Evolutionary conservation across 1,140 invertebrate genomes (phyloP).

Genomic region (Delia radicum): DNA sequence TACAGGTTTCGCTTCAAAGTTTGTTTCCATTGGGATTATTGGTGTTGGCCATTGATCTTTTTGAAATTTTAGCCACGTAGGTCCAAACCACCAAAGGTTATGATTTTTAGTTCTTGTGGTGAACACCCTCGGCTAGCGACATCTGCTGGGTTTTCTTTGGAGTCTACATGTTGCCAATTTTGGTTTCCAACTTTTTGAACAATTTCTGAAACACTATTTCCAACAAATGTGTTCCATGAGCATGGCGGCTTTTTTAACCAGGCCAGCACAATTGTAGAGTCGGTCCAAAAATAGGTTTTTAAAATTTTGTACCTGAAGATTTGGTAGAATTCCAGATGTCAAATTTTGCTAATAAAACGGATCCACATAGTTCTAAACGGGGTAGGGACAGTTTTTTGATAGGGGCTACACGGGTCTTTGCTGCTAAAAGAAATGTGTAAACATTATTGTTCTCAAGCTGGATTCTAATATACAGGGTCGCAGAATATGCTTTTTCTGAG

Average conservation of each 20-base stretch:
- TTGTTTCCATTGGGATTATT: too few relatives aligned
- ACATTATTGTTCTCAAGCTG: background rate
- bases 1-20: too few relatives aligned
- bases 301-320: background rate
- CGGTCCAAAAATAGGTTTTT: background rate
- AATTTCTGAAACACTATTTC: conserved; percentile 4
- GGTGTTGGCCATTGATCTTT: too few relatives aligned
- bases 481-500: background rate
- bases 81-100: too few relatives aligned
- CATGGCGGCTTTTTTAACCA: background rate
- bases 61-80: too few relatives aligned
- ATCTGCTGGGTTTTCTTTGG: background rate
- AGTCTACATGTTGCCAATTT: background rate
- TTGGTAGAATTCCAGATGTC: background rate
- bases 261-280: background rate
- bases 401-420: background rate
- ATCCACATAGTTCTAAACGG: background rate
- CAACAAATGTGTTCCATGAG: conserved; percentile 8
- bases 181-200: background rate
- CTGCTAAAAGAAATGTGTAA: background rate
- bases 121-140: too few relatives aligned
- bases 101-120: too few relatives aligned
- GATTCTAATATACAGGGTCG: background rate
- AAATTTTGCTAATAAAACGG: background rate
- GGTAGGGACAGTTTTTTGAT: background rate